Conservation (phyloP, 2,888 invertebrate genomes). For the Coelopa pilipes region DNA sequence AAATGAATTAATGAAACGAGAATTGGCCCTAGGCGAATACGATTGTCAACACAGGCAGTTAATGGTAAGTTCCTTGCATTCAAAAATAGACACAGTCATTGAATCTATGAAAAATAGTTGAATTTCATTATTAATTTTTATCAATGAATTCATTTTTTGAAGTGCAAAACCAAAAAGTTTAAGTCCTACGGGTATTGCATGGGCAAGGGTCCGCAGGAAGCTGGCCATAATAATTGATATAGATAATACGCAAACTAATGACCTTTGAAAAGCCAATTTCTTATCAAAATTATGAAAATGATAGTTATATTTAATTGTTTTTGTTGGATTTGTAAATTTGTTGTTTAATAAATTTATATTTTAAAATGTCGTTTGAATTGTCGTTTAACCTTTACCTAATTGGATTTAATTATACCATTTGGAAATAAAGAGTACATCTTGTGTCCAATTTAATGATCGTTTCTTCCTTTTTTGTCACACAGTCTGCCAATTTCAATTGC, state of each 20-base stretch:
- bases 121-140: slow-evolving; percentile 19
- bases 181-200: slow-evolving; percentile 46
- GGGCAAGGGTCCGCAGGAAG: slow-evolving; percentile 39
- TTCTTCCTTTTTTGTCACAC: no score
- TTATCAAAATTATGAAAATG: slow-evolving; percentile 18
- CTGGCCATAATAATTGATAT: slow-evolving; percentile 47
- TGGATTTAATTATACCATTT: no score
- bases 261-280: not conserved
- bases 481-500: not conserved
- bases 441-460: no score
- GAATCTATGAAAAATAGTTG: not conserved
- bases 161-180: slow-evolving; percentile 47
- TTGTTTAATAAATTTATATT: slow-evolving; percentile 30
- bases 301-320: slow-evolving; percentile 26
- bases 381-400: not conserved
- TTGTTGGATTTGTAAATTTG: slow-evolving; percentile 32
- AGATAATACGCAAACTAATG: slow-evolving; percentile 13
- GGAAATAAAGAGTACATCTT: no score
- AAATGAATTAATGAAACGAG: slow-evolving; percentile 53
- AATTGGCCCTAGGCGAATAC: slow-evolving; percentile 53
- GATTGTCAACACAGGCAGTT: slow-evolving; percentile 55
- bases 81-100: slow-evolving; percentile 1
- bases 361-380: not conserved
- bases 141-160: slow-evolving; percentile 33
- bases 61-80: slow-evolving; percentile 50